Conservation (phyloP, 2,888 invertebrate species). For the Pycnomerus fuliginosus region DNA sequence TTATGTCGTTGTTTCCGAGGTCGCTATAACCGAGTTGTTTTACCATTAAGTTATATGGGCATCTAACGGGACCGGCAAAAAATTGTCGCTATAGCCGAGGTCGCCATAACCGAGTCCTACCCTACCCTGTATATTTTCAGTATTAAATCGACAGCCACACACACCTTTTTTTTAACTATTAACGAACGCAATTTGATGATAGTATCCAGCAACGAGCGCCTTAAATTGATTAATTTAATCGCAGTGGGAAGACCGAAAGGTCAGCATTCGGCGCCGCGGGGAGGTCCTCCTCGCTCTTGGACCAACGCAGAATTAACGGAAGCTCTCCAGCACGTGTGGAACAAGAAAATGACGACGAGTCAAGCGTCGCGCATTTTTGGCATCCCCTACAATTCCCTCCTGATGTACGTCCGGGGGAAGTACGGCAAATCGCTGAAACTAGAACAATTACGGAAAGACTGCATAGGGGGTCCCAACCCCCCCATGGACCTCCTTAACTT, state of each 20-base stretch:
- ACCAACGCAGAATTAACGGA: conserved; percentile 89
- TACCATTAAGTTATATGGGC: too few species aligned
- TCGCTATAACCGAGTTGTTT: too few species aligned
- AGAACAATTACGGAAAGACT: conserved; percentile 85
- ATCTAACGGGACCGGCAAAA: too few species aligned
- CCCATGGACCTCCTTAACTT: conserved; percentile 59
- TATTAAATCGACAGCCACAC: too few species aligned
- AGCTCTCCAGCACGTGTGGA: conserved; percentile 92
- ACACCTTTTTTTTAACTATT: too few species aligned
- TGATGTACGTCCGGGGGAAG: conserved; percentile 91
- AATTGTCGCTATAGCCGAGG: too few species aligned
- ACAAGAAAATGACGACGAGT: conserved; percentile 92
- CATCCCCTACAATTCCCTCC: conserved; percentile 88
- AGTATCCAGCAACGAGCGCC: too few species aligned
- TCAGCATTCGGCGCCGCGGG: conserved; percentile 87
- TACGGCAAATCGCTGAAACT: conserved; percentile 90
- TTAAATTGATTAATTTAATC: too few species aligned
- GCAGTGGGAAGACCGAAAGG: conserved; percentile 82
- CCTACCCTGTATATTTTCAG: too few species aligned
- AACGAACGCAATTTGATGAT: too few species aligned
- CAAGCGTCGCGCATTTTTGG: conserved; percentile 89
- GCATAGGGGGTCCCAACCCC: conserved; percentile 72
- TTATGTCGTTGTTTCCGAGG: too few species aligned
- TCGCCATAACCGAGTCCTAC: too few species aligned
- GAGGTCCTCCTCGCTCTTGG: conserved; percentile 90